Evolutionary conservation across 2,888 invertebrate species (phyloP), one percentile per base, ranked within the genome.

Genomic region (Nycteola revayana): DNA sequence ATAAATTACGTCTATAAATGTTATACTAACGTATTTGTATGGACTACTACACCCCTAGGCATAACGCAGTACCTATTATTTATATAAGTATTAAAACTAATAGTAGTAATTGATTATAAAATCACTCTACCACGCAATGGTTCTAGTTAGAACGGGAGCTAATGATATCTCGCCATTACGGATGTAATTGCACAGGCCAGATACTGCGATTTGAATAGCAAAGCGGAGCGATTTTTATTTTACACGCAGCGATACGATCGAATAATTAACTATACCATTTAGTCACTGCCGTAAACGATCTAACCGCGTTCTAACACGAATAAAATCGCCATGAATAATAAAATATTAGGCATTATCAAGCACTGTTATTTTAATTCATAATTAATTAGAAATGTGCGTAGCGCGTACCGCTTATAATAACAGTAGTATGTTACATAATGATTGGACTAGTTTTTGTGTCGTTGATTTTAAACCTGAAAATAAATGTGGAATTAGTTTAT

Each of bases 211-310:
- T 82, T 79, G 77, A 82, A 83, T 79, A 78, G 79, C 67, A 76
- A 84, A 80, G 67, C 72, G 72, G 54, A 62, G 71, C 69, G 63
- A 75, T 80, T 86, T 82, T 85, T 82, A 80, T 73, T 72, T 72
- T 62, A 77, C 78, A 75, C 75, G 71, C 72, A 64, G 60, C 65
- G 82, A 84, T 84, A 61, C 39, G 71, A 84, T 84, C 85, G 65
- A 40, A 31, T 77, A 81, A 85, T 84, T 84, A 82, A 77, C 67
- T 66, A 63, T 67, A 74, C 75, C 77, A 75, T 85, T 86, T 85
- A 85, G 82, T 79, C 72, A 66, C 61, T 45, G 60, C 51, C 58
- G 64, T 78, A 74, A 80, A 71, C 71, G 73, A 64, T 69, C 68
- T 62, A 55, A 60, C 46, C 46, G 49, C 50, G 45, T 60, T 55